Percentiles rank a stretch among this genome's conserved stretches.
These are phyloP conservation scores for Dexiosoma caninum DNA, from an alignment of 2,888 invertebrate genomes.

Conservation along the genomic window DNA sequence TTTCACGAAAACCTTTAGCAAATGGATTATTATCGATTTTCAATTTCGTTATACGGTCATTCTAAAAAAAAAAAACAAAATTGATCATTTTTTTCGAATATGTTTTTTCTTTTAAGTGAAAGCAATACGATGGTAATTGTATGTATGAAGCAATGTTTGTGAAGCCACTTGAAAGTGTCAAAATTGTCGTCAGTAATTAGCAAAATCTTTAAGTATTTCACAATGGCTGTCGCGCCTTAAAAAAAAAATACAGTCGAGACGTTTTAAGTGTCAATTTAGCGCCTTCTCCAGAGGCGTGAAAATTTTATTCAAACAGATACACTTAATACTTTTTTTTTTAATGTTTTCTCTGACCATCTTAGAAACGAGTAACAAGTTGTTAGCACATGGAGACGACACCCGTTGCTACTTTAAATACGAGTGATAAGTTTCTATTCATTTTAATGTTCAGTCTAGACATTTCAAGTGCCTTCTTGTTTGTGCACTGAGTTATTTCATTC, in stretches of 20 bases:
- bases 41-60: constrained; percentile 90
- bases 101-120: constrained; percentile 39
- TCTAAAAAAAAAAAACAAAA: constrained; percentile 79
- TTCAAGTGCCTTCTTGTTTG: constrained; percentile 35
- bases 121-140: constrained; percentile 31
- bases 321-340: background rate
- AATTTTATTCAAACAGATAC: constrained; percentile 65
- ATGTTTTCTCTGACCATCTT: background rate
- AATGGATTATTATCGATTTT: constrained; percentile 96
- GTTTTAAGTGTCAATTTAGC: constrained; percentile 43
- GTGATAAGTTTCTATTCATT: constrained; percentile 47
- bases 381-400: constrained; percentile 17
- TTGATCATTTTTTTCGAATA: constrained; percentile 1
- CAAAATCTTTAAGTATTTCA: constrained; percentile 32
- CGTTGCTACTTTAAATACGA: constrained; percentile 36
- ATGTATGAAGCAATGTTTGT: constrained; percentile 38
- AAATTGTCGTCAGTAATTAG: constrained; percentile 61
- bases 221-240: constrained; percentile 43
- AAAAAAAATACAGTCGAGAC: constrained; percentile 50
- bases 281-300: constrained; percentile 57
- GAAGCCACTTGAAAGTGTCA: constrained; percentile 57
- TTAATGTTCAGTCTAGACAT: constrained; percentile 49
- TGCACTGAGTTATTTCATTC: constrained; percentile 27
- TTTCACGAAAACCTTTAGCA: constrained; percentile 94
- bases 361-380: constrained; percentile 6